These are phyloP conservation scores for Paedocypris micromegethes DNA, from an alignment of 2,797 vertebrate species.

Conservation along the genomic window DNA sequence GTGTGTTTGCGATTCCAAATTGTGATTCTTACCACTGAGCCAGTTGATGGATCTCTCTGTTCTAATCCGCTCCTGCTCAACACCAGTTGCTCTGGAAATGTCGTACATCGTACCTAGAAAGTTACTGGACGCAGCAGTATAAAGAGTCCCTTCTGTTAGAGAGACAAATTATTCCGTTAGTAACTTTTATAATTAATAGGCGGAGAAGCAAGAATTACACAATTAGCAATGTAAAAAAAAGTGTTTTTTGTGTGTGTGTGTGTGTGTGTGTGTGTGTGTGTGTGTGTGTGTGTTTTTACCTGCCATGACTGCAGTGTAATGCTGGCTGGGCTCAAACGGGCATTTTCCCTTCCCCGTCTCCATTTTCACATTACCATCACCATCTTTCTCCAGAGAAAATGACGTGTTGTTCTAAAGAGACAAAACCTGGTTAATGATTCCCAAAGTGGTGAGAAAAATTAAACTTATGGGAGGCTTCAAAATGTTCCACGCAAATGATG, in stretches of 20 bases:
- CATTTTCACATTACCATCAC: constrained; percentile 63
- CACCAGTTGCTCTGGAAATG: constrained; percentile 77
- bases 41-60: constrained; percentile 78
- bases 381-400: constrained; percentile 68
- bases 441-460: no score
- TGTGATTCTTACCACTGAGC: constrained; percentile 74
- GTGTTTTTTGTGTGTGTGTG: background rate
- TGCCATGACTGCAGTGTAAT: constrained; percentile 84
- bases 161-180: background rate
- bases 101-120: constrained; percentile 81
- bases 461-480: no score
- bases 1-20: background rate
- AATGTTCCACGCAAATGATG: no score
- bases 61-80: constrained; percentile 73
- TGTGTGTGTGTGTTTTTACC: constrained; percentile 61
- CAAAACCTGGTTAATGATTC: no score
- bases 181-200: background rate
- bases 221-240: no score
- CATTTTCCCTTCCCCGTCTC: constrained; percentile 84
- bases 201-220: background rate
- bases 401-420: constrained; percentile 65
- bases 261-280: no score
- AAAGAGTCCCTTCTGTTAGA: constrained; percentile 69
- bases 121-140: constrained; percentile 82
- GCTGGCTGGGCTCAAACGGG: constrained; percentile 84